Base-by-base conservation (phyloP, 2,888 invertebrate genomes). In the Eudemis profundana region DNA sequence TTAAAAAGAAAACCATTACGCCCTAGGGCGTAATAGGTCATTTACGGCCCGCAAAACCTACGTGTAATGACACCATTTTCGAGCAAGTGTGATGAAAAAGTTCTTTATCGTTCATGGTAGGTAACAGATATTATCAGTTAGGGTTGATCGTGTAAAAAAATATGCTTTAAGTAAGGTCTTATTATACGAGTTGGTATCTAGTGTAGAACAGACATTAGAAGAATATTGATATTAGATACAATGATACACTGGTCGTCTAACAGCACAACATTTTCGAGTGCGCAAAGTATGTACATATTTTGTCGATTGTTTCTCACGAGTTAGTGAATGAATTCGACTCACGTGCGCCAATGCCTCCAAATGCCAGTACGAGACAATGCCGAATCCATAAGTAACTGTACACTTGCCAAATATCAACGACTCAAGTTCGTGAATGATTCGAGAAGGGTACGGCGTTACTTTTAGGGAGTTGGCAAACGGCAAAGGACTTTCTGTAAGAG, bases 341-440 rank as follows among this genome's bases (percentile, higher is more conserved):
- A 90, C 90, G 90, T 78, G 75, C 78, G 29, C 27, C 14, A 76
- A 71, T 76, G 77, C 74, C 81, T 79, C 74, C 75, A 83, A 85
- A 86, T 87, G 86, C 85, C 85, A 83, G 78, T 80, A 81, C 81
- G 78, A 84, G 81, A 81, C 88, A 88, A 86, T 88, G 84, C 87
- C 87, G 85, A 89, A 89, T 90, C 85, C 79, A 85, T 87, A 88
- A 88, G 77, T 90, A 90, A 90, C 90, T 86, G 90, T 89, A 83
- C 82, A 76, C 73, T 78, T 78, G 81, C 85, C 88, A 84, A 88
- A 90, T 87, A 82, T 84, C 80, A 78, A 80, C 77, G 73, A 77
- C 75, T 72, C 70, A 72, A 73, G 69, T 74, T 74, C 73, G 74
- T 75, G 74, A 72, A 70, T 73, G 69, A 71, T 71, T 68, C 72